Base-by-base conservation (phyloP, 1,140 invertebrate genomes). In the Semibalanus balanoides region DNA sequence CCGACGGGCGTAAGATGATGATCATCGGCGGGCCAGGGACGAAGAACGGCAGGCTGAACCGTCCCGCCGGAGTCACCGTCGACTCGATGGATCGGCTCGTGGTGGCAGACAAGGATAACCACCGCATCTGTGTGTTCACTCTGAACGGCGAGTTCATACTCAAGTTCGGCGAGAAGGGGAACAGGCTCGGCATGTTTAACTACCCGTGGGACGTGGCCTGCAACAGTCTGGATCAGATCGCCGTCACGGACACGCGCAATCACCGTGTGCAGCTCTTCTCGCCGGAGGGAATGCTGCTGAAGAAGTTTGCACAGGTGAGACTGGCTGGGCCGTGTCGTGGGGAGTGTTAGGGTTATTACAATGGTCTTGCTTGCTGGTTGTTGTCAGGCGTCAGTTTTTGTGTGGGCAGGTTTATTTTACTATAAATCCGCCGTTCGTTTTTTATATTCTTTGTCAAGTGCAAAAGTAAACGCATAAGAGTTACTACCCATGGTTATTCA, bases 161-260 rank as follows among this genome's bases (percentile, higher is more conserved):
- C 9, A 91, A 89, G 79, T 97, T 98, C 82, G 96, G 96, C 25
- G 90, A 93, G 76, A 92, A 92, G 80, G 96, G 96, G 27, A 89
- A 88, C 76, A 88, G 90, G 74, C 88, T 88, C 78, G 95, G 95
- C 0, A 91, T 96, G 80, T 97, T 98, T 79, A 92, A 94, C 80
- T 98, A 97, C 85, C 96, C 96, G 0, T 98, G 96, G 96, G 96
- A 96, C 83, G 92, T 98, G 17, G 93, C 93, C 17, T 89, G 91
- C 0, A 96, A 94, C 82, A 85, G 87, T 0, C 75, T 77, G 29
- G 86, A 91, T 29, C 89, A 92, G 78, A 94, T 98, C 73, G 88
- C 93, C 0, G 93, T 98, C 0, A 93, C 94, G 0, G 96, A 98
- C 81, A 96, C 95, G 0, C 87, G 95, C 75, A 98, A 98, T 84